These are phyloP conservation scores for Crocallis elinguaria DNA, from an alignment of 2,888 invertebrate genomes.

Conservation along the genomic window DNA sequence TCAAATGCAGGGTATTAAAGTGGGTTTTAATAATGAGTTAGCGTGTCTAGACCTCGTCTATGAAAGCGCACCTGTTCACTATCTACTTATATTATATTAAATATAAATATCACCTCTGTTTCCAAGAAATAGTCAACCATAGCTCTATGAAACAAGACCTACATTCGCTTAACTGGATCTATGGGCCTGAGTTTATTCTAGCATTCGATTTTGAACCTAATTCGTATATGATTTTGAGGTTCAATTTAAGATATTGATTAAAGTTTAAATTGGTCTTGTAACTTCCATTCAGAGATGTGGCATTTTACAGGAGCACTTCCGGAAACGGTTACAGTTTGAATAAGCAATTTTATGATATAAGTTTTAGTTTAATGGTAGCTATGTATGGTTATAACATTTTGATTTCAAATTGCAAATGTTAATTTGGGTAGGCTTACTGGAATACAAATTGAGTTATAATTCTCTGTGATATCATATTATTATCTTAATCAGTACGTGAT, in stretches of 20 bases:
- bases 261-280: conserved; percentile 12
- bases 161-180: not conserved
- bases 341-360: conserved; percentile 25
- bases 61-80: conserved; percentile 34
- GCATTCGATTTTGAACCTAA: conserved; percentile 1
- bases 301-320: conserved; percentile 14
- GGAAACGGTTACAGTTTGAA: conserved; percentile 17
- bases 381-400: conserved; percentile 11
- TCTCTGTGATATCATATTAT: not conserved
- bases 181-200: not conserved
- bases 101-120: conserved; percentile 17
- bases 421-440: not conserved
- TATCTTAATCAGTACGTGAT: not conserved
- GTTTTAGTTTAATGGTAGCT: conserved; percentile 7
- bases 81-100: conserved; percentile 31
- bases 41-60: conserved; percentile 68
- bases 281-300: conserved; percentile 3
- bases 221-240: not conserved
- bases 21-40: conserved; percentile 74
- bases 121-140: not conserved
- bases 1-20: conserved; percentile 53
- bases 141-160: not conserved
- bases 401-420: conserved; percentile 12
- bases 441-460: conserved; percentile 3
- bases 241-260: not conserved